phyloP scores from a whole-genome alignment of 2,113 vertebrate species.

The Hemiprocne comata region DNA sequence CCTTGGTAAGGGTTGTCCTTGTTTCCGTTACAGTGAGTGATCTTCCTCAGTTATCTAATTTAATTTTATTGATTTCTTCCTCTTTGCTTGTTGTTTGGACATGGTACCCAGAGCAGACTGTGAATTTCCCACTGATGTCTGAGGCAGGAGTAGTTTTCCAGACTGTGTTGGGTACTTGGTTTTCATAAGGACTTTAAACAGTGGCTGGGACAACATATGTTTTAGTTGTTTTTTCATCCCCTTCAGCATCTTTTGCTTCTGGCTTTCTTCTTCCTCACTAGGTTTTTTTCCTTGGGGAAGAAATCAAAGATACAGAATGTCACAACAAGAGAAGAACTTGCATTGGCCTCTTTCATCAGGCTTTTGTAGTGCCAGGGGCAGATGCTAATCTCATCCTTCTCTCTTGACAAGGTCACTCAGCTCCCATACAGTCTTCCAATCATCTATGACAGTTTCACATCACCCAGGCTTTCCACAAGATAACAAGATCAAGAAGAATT shows the following conservation, averaged over 20 bases:
- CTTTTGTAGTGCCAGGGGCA: not conserved
- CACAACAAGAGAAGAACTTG: not conserved
- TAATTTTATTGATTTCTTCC: slow-evolving; percentile 29
- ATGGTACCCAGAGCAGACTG: slow-evolving; percentile 82
- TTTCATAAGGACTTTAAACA: slow-evolving; percentile 85
- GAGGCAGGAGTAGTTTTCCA: slow-evolving; percentile 79
- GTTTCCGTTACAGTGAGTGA: not conserved
- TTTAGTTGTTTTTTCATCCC: slow-evolving; percentile 91
- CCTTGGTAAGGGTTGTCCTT: not conserved
- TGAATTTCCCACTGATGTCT: slow-evolving; percentile 17
- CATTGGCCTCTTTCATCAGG: not conserved
- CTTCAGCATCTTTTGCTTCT: slow-evolving; percentile 87
- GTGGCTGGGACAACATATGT: slow-evolving; percentile 82
- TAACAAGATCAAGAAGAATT: not conserved
- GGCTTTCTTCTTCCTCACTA: slow-evolving; percentile 79
- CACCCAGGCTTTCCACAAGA: not conserved
- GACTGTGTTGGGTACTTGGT: slow-evolving; percentile 94
- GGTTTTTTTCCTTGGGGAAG: slow-evolving; percentile 52
- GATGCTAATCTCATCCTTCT: not conserved
- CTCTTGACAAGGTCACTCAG: not conserved
- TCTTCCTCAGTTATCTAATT: not conserved
- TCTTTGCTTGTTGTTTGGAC: slow-evolving; percentile 69
- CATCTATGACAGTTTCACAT: not conserved
- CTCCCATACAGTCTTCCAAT: not conserved
- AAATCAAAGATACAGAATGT: slow-evolving; percentile 17